These are phyloP conservation scores for Eriocheir sinensis DNA, from an alignment of 1,140 invertebrate species.

Conservation along the genomic window DNA sequence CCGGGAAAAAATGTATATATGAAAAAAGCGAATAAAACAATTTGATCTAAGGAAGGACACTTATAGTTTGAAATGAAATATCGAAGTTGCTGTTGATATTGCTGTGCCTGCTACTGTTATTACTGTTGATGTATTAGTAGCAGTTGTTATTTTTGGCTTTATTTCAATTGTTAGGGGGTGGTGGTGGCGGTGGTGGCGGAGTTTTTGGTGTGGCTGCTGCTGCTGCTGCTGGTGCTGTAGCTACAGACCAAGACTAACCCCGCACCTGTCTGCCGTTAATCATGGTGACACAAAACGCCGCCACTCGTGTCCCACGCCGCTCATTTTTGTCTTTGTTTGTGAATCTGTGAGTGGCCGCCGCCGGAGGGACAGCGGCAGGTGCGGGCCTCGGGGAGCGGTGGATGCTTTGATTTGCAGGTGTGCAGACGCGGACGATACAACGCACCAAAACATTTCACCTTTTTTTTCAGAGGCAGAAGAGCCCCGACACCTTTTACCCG, in stretches of 20 bases:
- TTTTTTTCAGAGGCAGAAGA: slow-evolving; percentile 12
- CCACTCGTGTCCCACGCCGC: background rate
- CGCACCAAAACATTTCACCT: background rate
- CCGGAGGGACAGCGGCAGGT: background rate
- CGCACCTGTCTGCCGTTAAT: no score
- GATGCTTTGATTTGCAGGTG: slow-evolving; percentile 1
- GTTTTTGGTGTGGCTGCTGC: no score
- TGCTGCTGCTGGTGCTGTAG: background rate
- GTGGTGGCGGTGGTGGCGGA: no score
- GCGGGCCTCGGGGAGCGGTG: background rate
- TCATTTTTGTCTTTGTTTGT: slow-evolving; percentile 17
- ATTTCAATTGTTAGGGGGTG: no score
- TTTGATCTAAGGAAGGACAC: background rate
- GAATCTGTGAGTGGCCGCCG: background rate
- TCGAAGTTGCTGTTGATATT: background rate
- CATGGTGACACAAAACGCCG: background rate
- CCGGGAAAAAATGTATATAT: background rate
- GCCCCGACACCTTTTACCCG: background rate
- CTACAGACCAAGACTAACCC: background rate
- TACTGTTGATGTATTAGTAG: no score
- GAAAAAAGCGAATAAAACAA: slow-evolving; percentile 1
- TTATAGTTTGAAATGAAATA: background rate
- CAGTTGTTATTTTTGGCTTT: no score
- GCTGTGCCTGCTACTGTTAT: no score
- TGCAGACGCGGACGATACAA: background rate